Evolutionary conservation across 2,888 invertebrate genomes (phyloP), one percentile per base, ranked within the genome.

Genomic region (Plebejus anna): DNA sequence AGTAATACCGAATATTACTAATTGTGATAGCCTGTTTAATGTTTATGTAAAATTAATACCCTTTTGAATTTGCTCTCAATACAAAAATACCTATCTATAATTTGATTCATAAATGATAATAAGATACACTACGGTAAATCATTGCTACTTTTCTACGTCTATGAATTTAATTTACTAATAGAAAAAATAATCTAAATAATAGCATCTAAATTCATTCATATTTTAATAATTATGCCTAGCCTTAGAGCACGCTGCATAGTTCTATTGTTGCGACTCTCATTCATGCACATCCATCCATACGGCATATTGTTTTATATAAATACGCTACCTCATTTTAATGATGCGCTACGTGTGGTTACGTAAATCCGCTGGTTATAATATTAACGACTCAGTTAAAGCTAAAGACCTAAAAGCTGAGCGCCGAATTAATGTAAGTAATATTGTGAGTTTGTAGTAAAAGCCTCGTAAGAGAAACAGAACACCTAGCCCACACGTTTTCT

Each of bases 321-420:
- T 71, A 47, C 28, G 11, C 66, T 66, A 32, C 13, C 66, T 47
- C 72, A 72, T 72, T 72, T 47, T 72, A 72, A 72, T 72, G 72
- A 72, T 72, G 72, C 47, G 72, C 22, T 47, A 47, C 6, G 28
- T 72, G 22, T 4, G n/a, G 42, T 47, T 72, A 22, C 72, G 22
- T 72, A 72, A 22, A 51, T 5, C 47, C 66, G 5, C 32, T 66
- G 32, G 5, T 32, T 36, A 66, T 66, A 16, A 66, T 36, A 66
- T 66, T 66, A 66, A 66, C 32, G 66, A 66, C 32, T 32, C 4
- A 66, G 66, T 66, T 66, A 66, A 66, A 36, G 32, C 66, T 32
- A 66, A 66, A 32, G 5, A 66, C 66, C 66, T 66, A 36, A 66
- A 66, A 66, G 66, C 61, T 61, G 61, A 61, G 61, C 32, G 11